A percentile compares a stretch with the other conserved stretches of the same genome.
These are phyloP conservation scores for Amphipoea lucens DNA, from an alignment of 2,888 invertebrate genomes.

Conservation along the genomic window DNA sequence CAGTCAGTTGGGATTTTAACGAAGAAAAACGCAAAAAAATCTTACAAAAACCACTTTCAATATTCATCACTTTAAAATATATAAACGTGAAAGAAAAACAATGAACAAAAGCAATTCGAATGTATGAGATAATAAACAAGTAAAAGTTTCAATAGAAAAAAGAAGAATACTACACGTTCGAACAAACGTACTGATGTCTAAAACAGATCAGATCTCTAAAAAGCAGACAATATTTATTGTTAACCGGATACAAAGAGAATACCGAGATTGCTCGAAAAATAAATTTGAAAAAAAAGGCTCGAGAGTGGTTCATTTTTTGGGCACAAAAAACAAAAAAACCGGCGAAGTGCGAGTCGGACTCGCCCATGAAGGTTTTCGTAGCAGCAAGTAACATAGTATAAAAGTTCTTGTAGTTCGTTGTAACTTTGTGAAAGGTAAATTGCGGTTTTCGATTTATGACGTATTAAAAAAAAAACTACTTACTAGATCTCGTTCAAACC, in stretches of 20 bases:
- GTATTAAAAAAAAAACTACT: too few relatives aligned
- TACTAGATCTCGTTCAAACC: too few relatives aligned
- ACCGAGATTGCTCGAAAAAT: background rate
- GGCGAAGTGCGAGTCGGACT: too few relatives aligned
- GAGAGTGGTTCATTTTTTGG: background rate
- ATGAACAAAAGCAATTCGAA: background rate
- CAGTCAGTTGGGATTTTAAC: background rate
- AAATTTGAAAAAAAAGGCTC: background rate
- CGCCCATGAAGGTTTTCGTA: too few relatives aligned
- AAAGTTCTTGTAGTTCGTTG: too few relatives aligned
- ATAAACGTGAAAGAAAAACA: background rate
- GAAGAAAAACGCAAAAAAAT: background rate
- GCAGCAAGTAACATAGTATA: too few relatives aligned
- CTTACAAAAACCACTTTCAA: background rate
- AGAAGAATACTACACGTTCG: background rate
- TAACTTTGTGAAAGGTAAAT: too few relatives aligned
- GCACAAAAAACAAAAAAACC: too few relatives aligned
- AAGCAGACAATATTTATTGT: slow-evolving; percentile 7
- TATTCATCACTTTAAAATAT: background rate
- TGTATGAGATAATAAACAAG: background rate
- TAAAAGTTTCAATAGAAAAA: background rate
- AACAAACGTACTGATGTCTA: background rate
- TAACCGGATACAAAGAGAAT: slow-evolving; percentile 7
- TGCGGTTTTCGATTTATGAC: too few relatives aligned
- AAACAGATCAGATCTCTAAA: background rate